Conservation (phyloP, 2,888 invertebrate species). For the Exocentrus adspersus region DNA sequence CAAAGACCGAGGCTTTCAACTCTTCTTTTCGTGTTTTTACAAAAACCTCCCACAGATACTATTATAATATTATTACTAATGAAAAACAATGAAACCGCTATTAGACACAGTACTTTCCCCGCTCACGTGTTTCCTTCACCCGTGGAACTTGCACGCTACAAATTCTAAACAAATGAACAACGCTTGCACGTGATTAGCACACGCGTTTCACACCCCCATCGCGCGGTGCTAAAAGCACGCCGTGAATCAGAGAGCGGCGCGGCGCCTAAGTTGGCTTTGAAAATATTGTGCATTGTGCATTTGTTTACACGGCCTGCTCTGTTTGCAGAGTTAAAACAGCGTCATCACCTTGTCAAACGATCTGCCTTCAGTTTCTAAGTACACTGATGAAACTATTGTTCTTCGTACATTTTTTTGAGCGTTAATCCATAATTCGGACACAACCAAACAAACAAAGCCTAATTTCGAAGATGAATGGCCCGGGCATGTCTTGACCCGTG, state of each 20-base stretch:
- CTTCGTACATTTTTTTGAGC: too few species aligned
- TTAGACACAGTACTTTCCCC: neutral
- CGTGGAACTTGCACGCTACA: slow-evolving; percentile 25
- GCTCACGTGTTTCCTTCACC: neutral
- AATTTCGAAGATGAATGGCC: too few species aligned
- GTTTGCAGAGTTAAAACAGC: slow-evolving; percentile 21
- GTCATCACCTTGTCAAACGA: slow-evolving; percentile 20
- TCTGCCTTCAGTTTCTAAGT: too few species aligned
- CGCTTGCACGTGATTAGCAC: slow-evolving; percentile 27
- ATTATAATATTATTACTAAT: too few species aligned
- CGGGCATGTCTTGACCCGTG: neutral
- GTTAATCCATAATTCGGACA: too few species aligned
- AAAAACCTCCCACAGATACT: too few species aligned
- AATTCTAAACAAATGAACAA: slow-evolving; percentile 41
- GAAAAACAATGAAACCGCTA: too few species aligned
- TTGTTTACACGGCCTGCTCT: slow-evolving; percentile 7
- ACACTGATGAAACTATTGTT: too few species aligned
- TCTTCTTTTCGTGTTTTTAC: too few species aligned
- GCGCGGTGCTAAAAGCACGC: slow-evolving; percentile 31
- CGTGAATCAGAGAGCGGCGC: slow-evolving; percentile 14
- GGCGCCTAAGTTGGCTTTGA: slow-evolving; percentile 1
- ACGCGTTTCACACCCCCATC: slow-evolving; percentile 31
- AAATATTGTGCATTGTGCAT: slow-evolving; percentile 21
- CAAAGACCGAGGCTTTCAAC: too few species aligned
- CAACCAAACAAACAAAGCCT: too few species aligned